These are phyloP conservation scores for Geodia barretti DNA, from an alignment of 37 sponge, comb jelly and placozoan genomes.

Conservation along the genomic window DNA sequence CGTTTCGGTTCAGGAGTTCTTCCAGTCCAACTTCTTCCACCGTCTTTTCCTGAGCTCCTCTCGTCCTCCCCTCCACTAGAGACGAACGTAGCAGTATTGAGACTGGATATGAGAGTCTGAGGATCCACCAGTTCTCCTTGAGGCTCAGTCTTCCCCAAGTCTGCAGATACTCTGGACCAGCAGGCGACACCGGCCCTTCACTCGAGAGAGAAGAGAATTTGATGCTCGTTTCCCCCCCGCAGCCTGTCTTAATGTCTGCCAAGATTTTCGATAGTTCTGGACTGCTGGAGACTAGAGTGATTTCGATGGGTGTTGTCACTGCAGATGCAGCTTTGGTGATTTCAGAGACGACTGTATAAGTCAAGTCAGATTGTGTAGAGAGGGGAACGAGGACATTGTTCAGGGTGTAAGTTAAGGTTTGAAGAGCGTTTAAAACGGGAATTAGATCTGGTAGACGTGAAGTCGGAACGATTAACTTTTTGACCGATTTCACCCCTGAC, in stretches of 20 bases:
- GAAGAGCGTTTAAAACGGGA: too few relatives aligned
- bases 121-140: conserved; percentile 15
- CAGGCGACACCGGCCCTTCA: conserved; percentile 13
- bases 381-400: too few relatives aligned
- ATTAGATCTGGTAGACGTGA: too few relatives aligned
- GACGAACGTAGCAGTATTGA: conserved; percentile 24
- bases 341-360: not conserved
- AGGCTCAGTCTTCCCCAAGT: not conserved
- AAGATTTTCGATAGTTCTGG: too few relatives aligned
- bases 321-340: conserved; percentile 1
- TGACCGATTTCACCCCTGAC: conserved; percentile 27
- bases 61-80: too few relatives aligned
- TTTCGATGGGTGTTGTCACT: not conserved
- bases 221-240: not conserved
- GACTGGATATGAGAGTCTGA: conserved; percentile 22
- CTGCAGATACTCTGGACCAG: conserved; percentile 33
- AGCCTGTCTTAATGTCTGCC: too few relatives aligned
- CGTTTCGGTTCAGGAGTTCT: not conserved
- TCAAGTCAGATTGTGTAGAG: too few relatives aligned
- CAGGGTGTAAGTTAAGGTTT: too few relatives aligned
- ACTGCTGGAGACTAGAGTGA: conserved; percentile 35
- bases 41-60: not conserved
- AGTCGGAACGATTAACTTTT: too few relatives aligned
- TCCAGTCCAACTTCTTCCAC: not conserved
- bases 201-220: conserved; percentile 7